phyloP scores from a whole-genome alignment of 2,888 invertebrate species.

The Plemyria rubiginata region DNA sequence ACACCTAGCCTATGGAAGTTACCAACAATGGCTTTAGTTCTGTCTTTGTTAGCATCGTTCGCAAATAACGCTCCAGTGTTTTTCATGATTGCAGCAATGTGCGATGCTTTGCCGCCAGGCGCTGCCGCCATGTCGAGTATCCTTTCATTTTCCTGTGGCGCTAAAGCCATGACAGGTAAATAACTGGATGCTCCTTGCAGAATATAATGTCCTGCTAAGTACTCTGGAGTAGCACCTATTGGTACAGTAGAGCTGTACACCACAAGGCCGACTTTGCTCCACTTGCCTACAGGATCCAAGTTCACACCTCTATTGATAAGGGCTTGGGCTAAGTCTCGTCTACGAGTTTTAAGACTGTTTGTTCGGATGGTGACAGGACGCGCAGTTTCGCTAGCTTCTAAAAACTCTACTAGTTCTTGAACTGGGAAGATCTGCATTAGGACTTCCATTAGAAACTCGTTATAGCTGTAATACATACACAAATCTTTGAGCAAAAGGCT shows the following conservation, averaged over 20 bases:
- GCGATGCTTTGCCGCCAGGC: constrained; percentile 99
- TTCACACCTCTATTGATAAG: constrained; percentile 98
- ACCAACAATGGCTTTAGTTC: constrained; percentile 96
- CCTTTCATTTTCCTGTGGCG: constrained; percentile 97
- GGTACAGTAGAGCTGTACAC: constrained; percentile 98
- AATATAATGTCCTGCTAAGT: constrained; percentile 98
- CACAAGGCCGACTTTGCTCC: constrained; percentile 99
- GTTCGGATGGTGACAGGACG: constrained; percentile 98
- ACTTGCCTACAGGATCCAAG: constrained; percentile 98
- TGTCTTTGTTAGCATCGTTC: constrained; percentile 96
- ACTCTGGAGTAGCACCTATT: constrained; percentile 99
- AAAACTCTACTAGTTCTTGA: constrained; percentile 94
- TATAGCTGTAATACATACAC: constrained; percentile 98
- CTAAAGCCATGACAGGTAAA: constrained; percentile 98
- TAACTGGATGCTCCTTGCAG: constrained; percentile 98
- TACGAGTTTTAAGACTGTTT: constrained; percentile 96
- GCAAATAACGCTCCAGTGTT: constrained; percentile 98
- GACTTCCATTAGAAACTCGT: constrained; percentile 96
- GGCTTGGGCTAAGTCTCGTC: constrained; percentile 96
- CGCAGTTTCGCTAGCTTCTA: constrained; percentile 98
- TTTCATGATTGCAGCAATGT: constrained; percentile 99
- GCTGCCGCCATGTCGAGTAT: constrained; percentile 99
- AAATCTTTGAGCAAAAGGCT: constrained; percentile 92
- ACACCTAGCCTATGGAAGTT: constrained; percentile 98
- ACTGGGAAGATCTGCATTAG: constrained; percentile 95